Conservation (phyloP, 1,140 invertebrate genomes). For the Brachionus calyciflorus region DNA sequence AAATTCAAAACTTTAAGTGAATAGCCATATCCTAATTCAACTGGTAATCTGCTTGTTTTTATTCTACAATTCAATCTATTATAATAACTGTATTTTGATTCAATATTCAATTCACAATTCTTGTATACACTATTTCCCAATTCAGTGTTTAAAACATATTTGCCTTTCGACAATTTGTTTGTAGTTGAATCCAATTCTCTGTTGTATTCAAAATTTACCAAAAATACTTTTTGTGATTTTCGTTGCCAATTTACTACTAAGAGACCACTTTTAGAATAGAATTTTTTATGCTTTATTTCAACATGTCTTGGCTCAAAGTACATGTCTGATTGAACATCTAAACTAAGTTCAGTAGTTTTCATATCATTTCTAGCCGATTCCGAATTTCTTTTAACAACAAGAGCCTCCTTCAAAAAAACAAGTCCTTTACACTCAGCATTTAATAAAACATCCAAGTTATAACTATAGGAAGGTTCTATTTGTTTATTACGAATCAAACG, state of each 20-base stretch:
- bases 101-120: constrained; percentile 37
- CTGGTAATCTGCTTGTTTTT: constrained; percentile 19
- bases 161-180: not conserved
- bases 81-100: constrained; percentile 20
- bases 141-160: not conserved
- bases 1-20: not conserved
- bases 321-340: not conserved
- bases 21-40: constrained; percentile 40
- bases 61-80: constrained; percentile 26
- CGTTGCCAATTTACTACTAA: not conserved
- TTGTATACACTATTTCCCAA: not conserved
- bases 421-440: not conserved
- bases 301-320: not conserved
- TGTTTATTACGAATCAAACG: not conserved
- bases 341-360: not conserved
- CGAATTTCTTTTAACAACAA: not conserved
- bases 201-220: not conserved
- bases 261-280: not conserved
- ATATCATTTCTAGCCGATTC: not conserved
- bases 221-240: not conserved
- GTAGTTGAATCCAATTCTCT: constrained; percentile 5
- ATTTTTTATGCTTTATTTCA: not conserved
- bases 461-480: not conserved
- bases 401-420: not conserved
- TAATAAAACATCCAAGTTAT: not conserved